These are phyloP conservation scores for Cheirogaleus medius DNA, from an alignment of 2,113 vertebrate genomes.

Conservation along the genomic window DNA sequence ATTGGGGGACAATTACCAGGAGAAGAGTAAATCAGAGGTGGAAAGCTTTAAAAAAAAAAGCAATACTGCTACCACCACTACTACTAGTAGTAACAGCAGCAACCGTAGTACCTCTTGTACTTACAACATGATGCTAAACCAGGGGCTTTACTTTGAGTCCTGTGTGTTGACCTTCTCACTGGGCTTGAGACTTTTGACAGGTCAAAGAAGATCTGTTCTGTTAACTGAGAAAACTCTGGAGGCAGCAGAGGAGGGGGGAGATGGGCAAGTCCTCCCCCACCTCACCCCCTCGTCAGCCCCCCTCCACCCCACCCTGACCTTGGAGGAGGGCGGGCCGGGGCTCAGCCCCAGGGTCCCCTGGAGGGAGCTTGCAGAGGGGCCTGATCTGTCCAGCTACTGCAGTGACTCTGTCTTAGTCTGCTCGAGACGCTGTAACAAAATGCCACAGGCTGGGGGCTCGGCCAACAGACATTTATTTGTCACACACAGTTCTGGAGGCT, in stretches of 20 bases:
- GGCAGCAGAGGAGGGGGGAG: not conserved
- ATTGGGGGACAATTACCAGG: not conserved
- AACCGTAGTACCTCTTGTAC: not conserved
- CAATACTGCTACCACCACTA: no score
- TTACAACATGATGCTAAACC: no score
- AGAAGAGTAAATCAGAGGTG: not conserved
- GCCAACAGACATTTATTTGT: not conserved
- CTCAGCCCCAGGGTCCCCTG: fast-evolving
- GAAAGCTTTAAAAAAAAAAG: not conserved
- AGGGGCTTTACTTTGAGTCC: not conserved
- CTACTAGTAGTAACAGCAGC: not conserved
- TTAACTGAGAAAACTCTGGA: not conserved
- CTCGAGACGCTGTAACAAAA: not conserved
- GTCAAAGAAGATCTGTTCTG: not conserved
- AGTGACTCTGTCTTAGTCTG: not conserved
- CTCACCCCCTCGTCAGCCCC: no score
- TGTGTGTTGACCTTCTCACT: not conserved
- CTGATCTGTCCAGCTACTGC: fast-evolving
- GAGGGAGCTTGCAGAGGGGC: not conserved
- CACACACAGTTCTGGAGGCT: not conserved
- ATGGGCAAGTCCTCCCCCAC: not conserved
- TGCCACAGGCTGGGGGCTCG: not conserved
- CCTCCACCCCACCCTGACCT: not conserved
- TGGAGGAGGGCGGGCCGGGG: not conserved
- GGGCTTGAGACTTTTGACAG: not conserved